Percentiles rank a stretch among this genome's conserved stretches.
Evolutionary conservation across 2,797 vertebrate genomes (phyloP).

Genomic region (Pseudochirops cupreus): DNA sequence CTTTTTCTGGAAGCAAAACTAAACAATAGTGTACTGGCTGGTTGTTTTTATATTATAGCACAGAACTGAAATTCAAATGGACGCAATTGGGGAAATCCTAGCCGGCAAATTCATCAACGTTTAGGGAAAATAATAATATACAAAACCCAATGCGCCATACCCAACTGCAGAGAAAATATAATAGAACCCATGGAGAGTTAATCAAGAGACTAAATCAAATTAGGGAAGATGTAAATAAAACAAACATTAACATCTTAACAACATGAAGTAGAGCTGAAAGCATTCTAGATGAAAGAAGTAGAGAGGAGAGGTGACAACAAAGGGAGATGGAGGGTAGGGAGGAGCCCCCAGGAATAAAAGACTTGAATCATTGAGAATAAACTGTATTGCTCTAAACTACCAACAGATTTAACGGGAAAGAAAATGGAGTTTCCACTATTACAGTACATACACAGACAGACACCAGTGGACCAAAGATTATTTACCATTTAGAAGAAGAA

Average conservation of each 20-base stretch:
- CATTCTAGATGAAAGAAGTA: background rate
- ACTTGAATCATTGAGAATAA: background rate
- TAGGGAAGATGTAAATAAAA: slow-evolving; percentile 48
- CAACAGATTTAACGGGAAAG: slow-evolving; percentile 38
- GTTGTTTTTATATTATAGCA: slow-evolving; percentile 15
- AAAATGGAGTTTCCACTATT: background rate
- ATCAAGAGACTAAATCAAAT: slow-evolving; percentile 22
- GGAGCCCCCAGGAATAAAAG: background rate
- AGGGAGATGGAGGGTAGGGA: background rate
- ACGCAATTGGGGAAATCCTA: background rate
- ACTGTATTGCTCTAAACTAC: background rate
- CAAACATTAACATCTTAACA: slow-evolving; percentile 30
- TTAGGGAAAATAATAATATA: background rate
- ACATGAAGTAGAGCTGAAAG: background rate
- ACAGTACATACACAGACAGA: background rate
- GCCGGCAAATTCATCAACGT: background rate
- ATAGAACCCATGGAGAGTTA: background rate
- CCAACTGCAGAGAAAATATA: background rate
- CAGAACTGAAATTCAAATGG: slow-evolving; percentile 7
- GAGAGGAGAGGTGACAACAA: background rate
- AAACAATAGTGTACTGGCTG: background rate
- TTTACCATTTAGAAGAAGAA: slow-evolving; percentile 57
- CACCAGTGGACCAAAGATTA: slow-evolving; percentile 26
- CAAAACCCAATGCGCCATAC: background rate
- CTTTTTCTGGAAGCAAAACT: slow-evolving; percentile 17